These are phyloP conservation scores for Caenorhabditis sp. DNA, from an alignment of 2,888 invertebrate genomes.

Conservation along the genomic window DNA sequence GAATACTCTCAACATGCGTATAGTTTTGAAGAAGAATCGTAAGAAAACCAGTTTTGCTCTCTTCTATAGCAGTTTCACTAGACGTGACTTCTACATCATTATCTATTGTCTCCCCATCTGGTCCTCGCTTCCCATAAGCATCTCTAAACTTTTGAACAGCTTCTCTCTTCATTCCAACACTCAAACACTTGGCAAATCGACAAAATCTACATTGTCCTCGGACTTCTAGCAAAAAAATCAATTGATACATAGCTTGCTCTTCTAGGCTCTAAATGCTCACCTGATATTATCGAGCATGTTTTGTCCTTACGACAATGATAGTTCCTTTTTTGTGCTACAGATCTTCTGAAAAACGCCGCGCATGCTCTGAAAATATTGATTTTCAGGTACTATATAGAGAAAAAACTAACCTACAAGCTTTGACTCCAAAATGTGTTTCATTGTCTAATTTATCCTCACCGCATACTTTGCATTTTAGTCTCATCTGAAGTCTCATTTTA, in stretches of 20 bases:
- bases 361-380: constrained; percentile 46
- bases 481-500: too few relatives aligned
- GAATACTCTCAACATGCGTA: constrained; percentile 25
- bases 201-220: too few relatives aligned
- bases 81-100: too few relatives aligned
- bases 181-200: too few relatives aligned
- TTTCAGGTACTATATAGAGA: background rate
- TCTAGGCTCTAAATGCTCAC: constrained; percentile 35
- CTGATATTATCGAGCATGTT: constrained; percentile 56
- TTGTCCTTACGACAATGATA: constrained; percentile 59
- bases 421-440: constrained; percentile 32
- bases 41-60: too few relatives aligned
- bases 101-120: too few relatives aligned
- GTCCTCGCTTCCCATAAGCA: too few relatives aligned
- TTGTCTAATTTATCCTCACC: constrained; percentile 25
- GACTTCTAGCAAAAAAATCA: background rate
- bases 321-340: constrained; percentile 59
- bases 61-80: too few relatives aligned
- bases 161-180: too few relatives aligned
- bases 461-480: background rate
- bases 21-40: constrained; percentile 28
- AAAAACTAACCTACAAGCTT: constrained; percentile 24
- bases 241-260: too few relatives aligned
- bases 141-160: too few relatives aligned
- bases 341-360: constrained; percentile 66